These are phyloP conservation scores for Pangasius larnaudii DNA, from an alignment of 2,797 vertebrate genomes.

Conservation along the genomic window DNA sequence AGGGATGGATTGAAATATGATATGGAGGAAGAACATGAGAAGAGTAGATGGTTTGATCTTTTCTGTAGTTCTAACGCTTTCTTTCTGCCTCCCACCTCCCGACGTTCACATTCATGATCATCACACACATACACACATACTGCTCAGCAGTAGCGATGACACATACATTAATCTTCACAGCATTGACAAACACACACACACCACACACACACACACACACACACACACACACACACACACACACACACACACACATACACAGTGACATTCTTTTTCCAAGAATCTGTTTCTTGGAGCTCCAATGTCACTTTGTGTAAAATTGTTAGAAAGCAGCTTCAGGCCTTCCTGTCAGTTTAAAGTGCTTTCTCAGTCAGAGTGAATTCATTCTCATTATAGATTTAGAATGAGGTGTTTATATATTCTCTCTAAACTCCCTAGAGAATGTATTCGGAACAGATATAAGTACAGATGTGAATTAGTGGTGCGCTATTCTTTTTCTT, in stretches of 20 bases:
- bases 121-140: conserved; percentile 14
- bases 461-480: neutral
- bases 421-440: neutral
- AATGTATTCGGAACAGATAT: neutral
- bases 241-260: neutral
- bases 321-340: neutral
- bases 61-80: neutral
- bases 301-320: conserved; percentile 1
- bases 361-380: neutral
- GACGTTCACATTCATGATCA: conserved; percentile 9
- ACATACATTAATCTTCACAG: neutral
- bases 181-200: conserved; percentile 1
- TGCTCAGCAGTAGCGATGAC: conserved; percentile 8
- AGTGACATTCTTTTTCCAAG: neutral
- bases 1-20: neutral
- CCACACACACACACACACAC: neutral
- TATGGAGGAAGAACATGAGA: neutral
- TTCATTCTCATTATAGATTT: neutral
- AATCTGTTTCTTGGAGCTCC: neutral
- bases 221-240: neutral
- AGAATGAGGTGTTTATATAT: neutral
- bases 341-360: neutral
- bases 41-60: conserved; percentile 1
- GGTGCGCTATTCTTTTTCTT: neutral
- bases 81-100: conserved; percentile 27